Percentiles rank a stretch among this genome's conserved stretches.
phyloP scores from a whole-genome alignment of 2,797 vertebrate species.

The Oreortyx pictus region DNA sequence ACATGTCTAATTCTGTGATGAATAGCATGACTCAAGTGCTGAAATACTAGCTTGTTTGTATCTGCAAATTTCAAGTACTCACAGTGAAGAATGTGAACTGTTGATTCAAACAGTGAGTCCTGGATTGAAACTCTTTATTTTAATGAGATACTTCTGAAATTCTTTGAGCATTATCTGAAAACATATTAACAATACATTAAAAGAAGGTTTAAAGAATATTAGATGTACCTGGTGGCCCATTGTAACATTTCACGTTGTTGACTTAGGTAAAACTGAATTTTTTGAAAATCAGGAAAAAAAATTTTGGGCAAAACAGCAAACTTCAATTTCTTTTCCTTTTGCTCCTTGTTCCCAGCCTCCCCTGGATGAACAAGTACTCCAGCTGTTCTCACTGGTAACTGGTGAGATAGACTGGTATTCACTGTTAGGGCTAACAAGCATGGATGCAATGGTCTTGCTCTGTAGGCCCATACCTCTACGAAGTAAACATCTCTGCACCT shows the following conservation, averaged over 20 bases:
- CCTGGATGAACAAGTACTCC: background rate
- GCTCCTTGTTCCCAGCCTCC: background rate
- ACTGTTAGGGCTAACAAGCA: background rate
- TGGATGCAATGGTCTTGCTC: background rate
- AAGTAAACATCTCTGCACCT: background rate
- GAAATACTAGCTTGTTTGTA: conserved; percentile 50
- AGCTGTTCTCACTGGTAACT: background rate
- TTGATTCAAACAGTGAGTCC: background rate
- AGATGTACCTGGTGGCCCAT: background rate
- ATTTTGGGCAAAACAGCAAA: background rate
- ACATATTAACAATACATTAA: background rate
- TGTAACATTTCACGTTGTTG: background rate
- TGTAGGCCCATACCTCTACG: fast-evolving
- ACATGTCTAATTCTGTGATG: conserved; percentile 55
- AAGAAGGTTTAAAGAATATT: background rate
- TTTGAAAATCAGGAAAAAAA: background rate
- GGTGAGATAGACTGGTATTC: background rate
- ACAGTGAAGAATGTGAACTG: background rate
- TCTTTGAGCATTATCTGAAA: background rate
- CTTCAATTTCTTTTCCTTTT: background rate
- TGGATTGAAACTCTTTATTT: background rate
- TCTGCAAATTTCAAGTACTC: conserved; percentile 20
- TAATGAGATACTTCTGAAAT: background rate
- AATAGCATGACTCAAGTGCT: conserved; percentile 58
- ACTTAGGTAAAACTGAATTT: background rate